A percentile compares a stretch with the other conserved stretches of the same genome.
Conservation (phyloP, 2,797 vertebrate species). For the Scyliorhinus canicula region DNA sequence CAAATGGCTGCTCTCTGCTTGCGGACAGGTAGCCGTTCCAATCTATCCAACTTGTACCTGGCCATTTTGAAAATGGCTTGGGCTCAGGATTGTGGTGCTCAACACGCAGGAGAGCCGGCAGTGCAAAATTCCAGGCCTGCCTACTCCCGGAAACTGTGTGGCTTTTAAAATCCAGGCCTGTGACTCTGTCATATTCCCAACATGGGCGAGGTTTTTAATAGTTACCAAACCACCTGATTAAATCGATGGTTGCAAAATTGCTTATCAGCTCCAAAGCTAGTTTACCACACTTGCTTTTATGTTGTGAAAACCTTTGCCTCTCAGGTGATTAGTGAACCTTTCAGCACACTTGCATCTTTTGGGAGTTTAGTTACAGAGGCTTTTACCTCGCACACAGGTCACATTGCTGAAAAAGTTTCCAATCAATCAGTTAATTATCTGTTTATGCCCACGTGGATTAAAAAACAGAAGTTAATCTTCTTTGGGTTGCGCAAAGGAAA, state of each 20-base stretch:
- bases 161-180: no score
- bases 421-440: not conserved
- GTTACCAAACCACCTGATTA: not conserved
- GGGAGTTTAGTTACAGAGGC: not conserved
- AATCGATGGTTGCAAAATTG: not conserved
- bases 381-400: not conserved
- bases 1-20: no score
- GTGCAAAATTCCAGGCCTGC: no score
- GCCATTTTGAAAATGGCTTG: no score
- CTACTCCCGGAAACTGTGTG: no score
- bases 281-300: not conserved
- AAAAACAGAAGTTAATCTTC: not conserved
- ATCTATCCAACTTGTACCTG: no score
- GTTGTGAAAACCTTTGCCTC: not conserved
- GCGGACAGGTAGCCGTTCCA: no score
- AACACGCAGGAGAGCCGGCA: no score
- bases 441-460: not conserved
- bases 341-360: not conserved
- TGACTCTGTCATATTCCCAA: no score
- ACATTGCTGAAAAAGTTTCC: not conserved
- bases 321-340: not conserved
- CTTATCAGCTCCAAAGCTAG: not conserved
- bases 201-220: not conserved
- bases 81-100: no score
- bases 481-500: not conserved